Evolutionary conservation across 2,888 invertebrate species (phyloP), one percentile per base, ranked within the genome.

Genomic region (Pristionchus japonicus): DNA sequence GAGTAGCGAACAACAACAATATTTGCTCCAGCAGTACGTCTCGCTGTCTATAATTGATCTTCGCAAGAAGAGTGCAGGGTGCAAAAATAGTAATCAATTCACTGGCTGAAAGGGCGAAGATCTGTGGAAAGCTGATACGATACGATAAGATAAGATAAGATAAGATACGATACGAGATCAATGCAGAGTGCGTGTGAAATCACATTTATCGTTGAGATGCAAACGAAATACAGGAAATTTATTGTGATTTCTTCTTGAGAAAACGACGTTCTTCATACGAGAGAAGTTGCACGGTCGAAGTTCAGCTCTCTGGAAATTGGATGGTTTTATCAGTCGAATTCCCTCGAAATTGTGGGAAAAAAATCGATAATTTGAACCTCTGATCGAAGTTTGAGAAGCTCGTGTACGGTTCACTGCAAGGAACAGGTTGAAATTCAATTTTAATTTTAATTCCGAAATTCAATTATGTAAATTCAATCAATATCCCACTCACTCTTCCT

Each of bases 381-480:
- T 74, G 40, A 27, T 74, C 74, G 40, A 74, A 20, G 7, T 11
- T 7, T 23, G 74, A 31, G 74, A 74, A 74, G 31, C 74, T 74
- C 74, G 74, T 74, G 74, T 74, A 74, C 37, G 40, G 7, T 27
- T 37, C 74, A 74, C 74, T 74, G 74, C 23, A 74, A 74, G 40
- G 20, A 13, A 61, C n/a, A 27, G 4, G 13, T 64, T 64, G n/a
- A 27, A 11, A 6, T 27, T 61, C 17, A 61, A n/a, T 61, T n/a
- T 23, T 61, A 70, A n/a, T 27, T 61, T 11, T 61, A 13, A 31
- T 61, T 34, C 31, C 64, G 13, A 27, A 11, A 57, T n/a, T n/a
- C n/a, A n/a, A n/a, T n/a, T 34, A 67, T 7, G 11, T 20, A 27
- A 31, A 31, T 67, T 31, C 1, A 31, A 31, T 34, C 31, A 1